These are phyloP conservation scores for Hydrocynus forskahlii DNA, from an alignment of 2,797 vertebrate genomes.

Conservation along the genomic window DNA sequence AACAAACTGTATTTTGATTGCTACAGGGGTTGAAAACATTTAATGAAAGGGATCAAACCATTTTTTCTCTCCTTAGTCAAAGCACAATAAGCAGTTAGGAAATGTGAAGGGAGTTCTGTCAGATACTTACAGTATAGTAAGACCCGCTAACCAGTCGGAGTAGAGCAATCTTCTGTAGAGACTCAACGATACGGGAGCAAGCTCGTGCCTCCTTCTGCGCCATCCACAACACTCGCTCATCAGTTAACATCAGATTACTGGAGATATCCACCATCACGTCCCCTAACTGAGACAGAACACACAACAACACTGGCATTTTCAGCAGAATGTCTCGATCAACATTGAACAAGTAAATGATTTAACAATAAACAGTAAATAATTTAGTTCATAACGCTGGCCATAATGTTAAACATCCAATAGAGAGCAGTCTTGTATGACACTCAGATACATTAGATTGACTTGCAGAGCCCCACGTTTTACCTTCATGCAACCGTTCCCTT, in stretches of 20 bases:
- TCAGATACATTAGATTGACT: too few relatives aligned
- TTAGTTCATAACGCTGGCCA: background rate
- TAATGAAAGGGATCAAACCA: background rate
- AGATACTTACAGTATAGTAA: slow-evolving; percentile 87
- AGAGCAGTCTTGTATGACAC: too few relatives aligned
- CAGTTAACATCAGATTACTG: slow-evolving; percentile 95
- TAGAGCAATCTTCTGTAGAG: slow-evolving; percentile 87
- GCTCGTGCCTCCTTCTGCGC: slow-evolving; percentile 92
- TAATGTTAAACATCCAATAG: background rate
- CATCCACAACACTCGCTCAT: slow-evolving; percentile 92
- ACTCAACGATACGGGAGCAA: slow-evolving; percentile 90
- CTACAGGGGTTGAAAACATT: background rate
- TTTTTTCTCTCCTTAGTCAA: background rate
- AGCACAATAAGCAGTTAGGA: background rate
- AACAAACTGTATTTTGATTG: background rate
- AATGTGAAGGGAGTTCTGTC: background rate
- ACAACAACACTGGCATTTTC: background rate
- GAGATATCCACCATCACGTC: slow-evolving; percentile 97
- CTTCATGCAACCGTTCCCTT: too few relatives aligned
- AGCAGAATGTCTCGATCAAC: background rate
- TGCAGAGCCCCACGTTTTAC: too few relatives aligned
- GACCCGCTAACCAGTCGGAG: slow-evolving; percentile 86
- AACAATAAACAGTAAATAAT: background rate
- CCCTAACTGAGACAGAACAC: slow-evolving; percentile 73
- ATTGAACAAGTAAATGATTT: background rate